These are phyloP conservation scores for Acomys russatus DNA, from an alignment of 2,797 vertebrate species.

Conservation along the genomic window DNA sequence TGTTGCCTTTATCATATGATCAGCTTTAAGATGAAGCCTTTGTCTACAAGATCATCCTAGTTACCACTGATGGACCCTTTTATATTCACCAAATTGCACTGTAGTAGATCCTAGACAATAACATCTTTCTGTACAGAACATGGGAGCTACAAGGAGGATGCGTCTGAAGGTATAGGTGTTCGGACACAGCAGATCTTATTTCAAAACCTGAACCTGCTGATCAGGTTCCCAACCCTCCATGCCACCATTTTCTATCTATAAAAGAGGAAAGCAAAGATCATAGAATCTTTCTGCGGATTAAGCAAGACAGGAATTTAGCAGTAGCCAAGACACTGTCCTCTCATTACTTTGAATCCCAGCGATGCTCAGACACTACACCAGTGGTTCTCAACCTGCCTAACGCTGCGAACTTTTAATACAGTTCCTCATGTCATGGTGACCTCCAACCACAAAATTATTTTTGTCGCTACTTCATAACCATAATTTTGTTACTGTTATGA, in stretches of 20 bases:
- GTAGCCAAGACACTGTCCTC: background rate
- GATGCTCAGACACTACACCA: background rate
- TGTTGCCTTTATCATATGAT: background rate
- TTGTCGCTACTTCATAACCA: background rate
- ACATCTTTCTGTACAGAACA: background rate
- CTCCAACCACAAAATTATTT: background rate
- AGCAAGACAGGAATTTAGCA: background rate
- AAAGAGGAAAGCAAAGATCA: background rate
- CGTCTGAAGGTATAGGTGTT: background rate
- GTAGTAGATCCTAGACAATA: background rate
- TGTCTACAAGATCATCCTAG: background rate
- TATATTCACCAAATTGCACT: background rate
- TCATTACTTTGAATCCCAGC: background rate
- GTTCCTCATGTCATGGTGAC: background rate
- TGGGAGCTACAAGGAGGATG: background rate
- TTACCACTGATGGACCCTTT: background rate
- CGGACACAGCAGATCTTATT: background rate
- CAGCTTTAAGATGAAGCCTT: background rate
- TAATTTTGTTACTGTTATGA: background rate
- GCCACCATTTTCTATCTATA: background rate
- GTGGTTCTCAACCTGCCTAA: background rate
- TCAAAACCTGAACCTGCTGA: background rate
- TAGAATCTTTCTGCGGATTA: background rate
- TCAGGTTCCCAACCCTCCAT: background rate
- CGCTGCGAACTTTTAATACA: background rate